These are phyloP conservation scores for Neodiprion virginianus DNA, from an alignment of 1,140 invertebrate species.

Conservation along the genomic window DNA sequence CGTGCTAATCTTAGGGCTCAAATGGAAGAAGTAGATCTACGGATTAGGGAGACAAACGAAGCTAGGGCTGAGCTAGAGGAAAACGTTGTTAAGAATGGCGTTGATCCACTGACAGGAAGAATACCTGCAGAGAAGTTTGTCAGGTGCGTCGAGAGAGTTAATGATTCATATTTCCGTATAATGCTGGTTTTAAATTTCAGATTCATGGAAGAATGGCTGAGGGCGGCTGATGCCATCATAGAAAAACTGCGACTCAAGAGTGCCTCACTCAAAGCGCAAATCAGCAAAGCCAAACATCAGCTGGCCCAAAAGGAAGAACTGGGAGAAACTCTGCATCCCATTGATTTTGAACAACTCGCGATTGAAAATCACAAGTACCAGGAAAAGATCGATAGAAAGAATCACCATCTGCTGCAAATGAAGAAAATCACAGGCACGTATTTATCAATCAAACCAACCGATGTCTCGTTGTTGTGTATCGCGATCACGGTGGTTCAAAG, in stretches of 20 bases:
- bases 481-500: neutral
- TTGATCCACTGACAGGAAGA: constrained; percentile 60
- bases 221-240: constrained; percentile 54
- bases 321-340: constrained; percentile 56
- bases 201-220: constrained; percentile 62
- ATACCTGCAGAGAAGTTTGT: constrained; percentile 64
- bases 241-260: constrained; percentile 61
- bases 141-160: constrained; percentile 41
- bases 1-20: constrained; percentile 54
- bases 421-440: constrained; percentile 59
- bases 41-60: constrained; percentile 54
- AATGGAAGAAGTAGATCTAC: constrained; percentile 59
- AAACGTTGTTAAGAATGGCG: constrained; percentile 53
- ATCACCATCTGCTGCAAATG: constrained; percentile 54
- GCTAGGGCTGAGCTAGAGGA: constrained; percentile 52
- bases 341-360: constrained; percentile 65
- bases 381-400: constrained; percentile 58
- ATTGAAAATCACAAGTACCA: constrained; percentile 63
- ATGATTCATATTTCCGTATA: neutral
- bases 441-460: neutral
- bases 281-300: constrained; percentile 58
- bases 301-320: constrained; percentile 58
- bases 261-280: constrained; percentile 60
- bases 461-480: constrained; percentile 9
- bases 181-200: constrained; percentile 29